phyloP scores from a whole-genome alignment of 1,140 invertebrate species.

The Notospermus geniculatus region DNA sequence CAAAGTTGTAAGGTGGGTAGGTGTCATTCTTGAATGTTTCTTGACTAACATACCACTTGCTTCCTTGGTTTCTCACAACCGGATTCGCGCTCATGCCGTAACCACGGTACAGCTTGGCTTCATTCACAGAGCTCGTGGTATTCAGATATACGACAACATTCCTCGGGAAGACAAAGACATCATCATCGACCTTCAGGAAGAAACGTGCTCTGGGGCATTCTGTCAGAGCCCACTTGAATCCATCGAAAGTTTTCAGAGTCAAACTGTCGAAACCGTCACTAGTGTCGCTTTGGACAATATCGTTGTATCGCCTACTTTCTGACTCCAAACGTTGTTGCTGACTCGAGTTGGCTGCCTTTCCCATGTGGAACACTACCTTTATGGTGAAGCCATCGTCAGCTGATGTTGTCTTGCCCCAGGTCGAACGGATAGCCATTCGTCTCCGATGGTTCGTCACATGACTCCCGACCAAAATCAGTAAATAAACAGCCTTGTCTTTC shows the following conservation, averaged over 20 bases:
- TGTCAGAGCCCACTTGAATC: conserved; percentile 72
- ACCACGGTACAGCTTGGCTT: too few relatives aligned
- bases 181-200: conserved; percentile 59
- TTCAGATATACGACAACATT: too few relatives aligned
- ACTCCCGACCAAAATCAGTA: too few relatives aligned
- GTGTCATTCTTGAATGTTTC: too few relatives aligned
- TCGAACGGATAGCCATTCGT: conserved; percentile 26
- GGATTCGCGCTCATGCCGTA: too few relatives aligned
- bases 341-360: conserved; percentile 56
- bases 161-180: conserved; percentile 50
- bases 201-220: conserved; percentile 61
- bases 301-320: conserved; percentile 64
- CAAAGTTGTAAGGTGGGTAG: too few relatives aligned
- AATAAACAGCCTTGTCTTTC: too few relatives aligned
- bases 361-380: conserved; percentile 65
- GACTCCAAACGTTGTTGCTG: conserved; percentile 57
- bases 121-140: too few relatives aligned
- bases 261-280: conserved; percentile 76
- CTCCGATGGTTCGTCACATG: too few relatives aligned
- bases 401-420: conserved; percentile 28
- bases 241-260: conserved; percentile 82
- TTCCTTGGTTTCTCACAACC: too few relatives aligned
- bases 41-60: too few relatives aligned
- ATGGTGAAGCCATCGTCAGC: conserved; percentile 12
- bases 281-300: conserved; percentile 79